Evolutionary conservation across 2,797 vertebrate genomes (phyloP), one percentile per base, ranked within the genome.

Genomic region (Nannoperca australis): DNA sequence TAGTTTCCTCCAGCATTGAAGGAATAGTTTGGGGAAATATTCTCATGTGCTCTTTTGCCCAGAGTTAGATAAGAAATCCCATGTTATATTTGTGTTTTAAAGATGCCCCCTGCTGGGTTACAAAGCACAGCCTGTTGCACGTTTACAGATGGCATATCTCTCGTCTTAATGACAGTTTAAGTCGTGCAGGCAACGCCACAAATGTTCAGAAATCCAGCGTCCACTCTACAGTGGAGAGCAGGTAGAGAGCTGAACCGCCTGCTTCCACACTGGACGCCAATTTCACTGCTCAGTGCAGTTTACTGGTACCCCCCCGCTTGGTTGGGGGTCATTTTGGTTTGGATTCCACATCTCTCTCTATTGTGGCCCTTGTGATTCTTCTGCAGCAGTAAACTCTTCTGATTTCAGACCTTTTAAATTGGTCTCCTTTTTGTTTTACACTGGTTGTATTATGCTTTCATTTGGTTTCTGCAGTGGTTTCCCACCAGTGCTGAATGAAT

Each of bases 321-420:
- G 14, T 40, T 38, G 24, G 24, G 13, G 55, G 40, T 47, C 1
- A 58, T 36, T 72, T 45, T 30, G 20, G 11, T 66, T 73, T 54
- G 38, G 3, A 67, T 18, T 54, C 36, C 54, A 53, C 49, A 51
- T 55, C 17, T 60, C 22, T 34, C 8, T 42, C 4, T 56, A 1
- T 51, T 60, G n/a, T 63, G 17, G 8, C 32, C 40, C 44, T 10
- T 77, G 50, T 45, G 50, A 27, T 47, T 62, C 18, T 3, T 12
- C n/a, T 47, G 0, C 58, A 60, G n/a, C 15, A 56, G 30, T 38
- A 8, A 3, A 8, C 58, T 32, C 12, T 4, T 70, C 36, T 58
- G 74, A 51, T 61, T 0, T 66, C 36, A 30, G 38, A 63, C 64
- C 30, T 70, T 73, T 42, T 32, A 51, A 66, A 55, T 44, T 70